Conservation (phyloP, 1,140 invertebrate species). For the Drosophila kepulauana region DNA sequence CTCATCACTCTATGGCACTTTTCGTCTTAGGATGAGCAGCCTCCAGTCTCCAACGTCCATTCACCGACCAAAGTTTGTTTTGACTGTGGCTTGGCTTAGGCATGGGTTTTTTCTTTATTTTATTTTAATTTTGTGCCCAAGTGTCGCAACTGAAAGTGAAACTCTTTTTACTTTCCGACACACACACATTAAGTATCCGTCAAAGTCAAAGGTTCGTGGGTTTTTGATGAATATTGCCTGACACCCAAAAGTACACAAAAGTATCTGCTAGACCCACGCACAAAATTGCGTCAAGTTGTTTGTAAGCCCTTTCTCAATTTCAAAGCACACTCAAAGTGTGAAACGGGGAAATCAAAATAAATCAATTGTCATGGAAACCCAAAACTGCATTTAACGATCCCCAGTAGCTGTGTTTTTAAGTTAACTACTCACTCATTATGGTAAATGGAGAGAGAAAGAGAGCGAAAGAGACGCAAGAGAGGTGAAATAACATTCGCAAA, state of each 20-base stretch:
- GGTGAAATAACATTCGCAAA: neutral
- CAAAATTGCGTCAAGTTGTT: neutral
- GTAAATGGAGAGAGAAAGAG: neutral
- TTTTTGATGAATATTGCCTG: conserved; percentile 17
- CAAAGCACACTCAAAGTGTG: neutral
- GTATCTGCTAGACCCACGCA: conserved; percentile 28
- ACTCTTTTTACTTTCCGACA: conserved; percentile 68
- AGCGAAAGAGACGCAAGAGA: neutral
- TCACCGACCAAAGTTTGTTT: conserved; percentile 1
- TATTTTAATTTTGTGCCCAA: conserved; percentile 30
- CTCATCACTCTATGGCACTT: conserved; percentile 39
- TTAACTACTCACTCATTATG: neutral
- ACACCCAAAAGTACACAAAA: conserved; percentile 7
- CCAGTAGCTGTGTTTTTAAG: neutral
- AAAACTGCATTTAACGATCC: neutral
- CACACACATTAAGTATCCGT: conserved; percentile 27
- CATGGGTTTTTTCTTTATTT: conserved; percentile 8
- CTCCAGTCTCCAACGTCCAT: conserved; percentile 1
- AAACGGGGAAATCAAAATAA: neutral
- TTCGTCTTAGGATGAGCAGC: conserved; percentile 24
- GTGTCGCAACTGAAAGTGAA: conserved; percentile 81
- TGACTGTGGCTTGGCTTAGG: conserved; percentile 6
- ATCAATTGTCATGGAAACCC: conserved; percentile 19
- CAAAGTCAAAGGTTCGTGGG: conserved; percentile 50
- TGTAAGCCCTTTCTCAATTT: neutral